These are phyloP conservation scores for Pecten maximus DNA, from an alignment of 2,888 invertebrate species.

Conservation along the genomic window DNA sequence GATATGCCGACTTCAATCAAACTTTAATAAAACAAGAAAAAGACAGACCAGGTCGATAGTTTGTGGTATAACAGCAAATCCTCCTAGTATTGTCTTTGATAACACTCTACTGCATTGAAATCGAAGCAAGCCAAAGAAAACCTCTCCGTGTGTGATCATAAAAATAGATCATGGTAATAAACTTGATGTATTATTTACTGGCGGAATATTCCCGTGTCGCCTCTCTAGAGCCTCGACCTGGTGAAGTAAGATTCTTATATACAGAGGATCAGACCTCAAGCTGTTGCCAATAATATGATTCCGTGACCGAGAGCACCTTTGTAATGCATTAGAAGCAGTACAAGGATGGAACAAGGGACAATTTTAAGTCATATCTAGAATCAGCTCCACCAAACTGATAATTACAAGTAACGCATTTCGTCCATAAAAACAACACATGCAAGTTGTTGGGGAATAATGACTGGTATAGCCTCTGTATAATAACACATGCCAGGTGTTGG, in stretches of 20 bases:
- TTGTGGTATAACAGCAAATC: background rate
- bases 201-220: background rate
- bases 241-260: background rate
- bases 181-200: background rate
- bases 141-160: background rate
- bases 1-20: background rate
- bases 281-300: background rate
- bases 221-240: background rate
- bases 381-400: too few relatives aligned
- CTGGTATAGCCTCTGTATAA: too few relatives aligned
- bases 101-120: background rate
- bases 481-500: too few relatives aligned
- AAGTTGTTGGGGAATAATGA: too few relatives aligned
- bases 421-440: too few relatives aligned
- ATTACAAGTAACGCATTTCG: too few relatives aligned
- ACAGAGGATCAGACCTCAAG: background rate
- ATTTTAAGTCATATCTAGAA: background rate
- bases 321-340: background rate
- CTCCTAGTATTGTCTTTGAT: background rate
- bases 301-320: background rate
- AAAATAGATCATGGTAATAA: background rate
- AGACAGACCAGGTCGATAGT: background rate
- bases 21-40: background rate
- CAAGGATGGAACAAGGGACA: background rate
- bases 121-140: background rate